These are phyloP conservation scores for Helicoverpa assulta DNA, from an alignment of 2,888 invertebrate species.

Conservation along the genomic window DNA sequence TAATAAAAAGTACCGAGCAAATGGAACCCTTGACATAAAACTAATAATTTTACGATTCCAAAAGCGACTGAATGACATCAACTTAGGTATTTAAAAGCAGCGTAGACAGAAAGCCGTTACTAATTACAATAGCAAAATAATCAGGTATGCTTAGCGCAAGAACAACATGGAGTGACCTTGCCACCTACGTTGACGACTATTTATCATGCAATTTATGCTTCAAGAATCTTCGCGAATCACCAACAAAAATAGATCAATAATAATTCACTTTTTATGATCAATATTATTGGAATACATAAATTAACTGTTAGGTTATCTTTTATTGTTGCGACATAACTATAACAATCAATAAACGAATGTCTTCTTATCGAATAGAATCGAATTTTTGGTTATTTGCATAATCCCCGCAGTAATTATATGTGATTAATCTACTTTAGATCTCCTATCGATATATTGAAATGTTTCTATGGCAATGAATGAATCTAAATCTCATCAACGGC, in stretches of 20 bases:
- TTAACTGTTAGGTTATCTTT: not conserved
- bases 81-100: not conserved
- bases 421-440: constrained; percentile 1
- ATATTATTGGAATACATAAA: not conserved
- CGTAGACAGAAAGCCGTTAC: constrained; percentile 25
- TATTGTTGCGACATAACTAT: not conserved
- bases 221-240: constrained; percentile 47
- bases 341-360: too few species aligned
- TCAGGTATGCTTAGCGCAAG: constrained; percentile 37
- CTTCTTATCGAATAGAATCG: too few species aligned
- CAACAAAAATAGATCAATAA: constrained; percentile 30
- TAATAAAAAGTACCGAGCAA: too few species aligned
- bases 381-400: too few species aligned
- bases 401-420: not conserved
- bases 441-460: not conserved
- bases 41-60: not conserved
- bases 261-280: not conserved
- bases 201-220: constrained; percentile 35
- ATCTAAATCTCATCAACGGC: constrained; percentile 39
- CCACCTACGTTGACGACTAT: constrained; percentile 62
- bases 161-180: constrained; percentile 63
- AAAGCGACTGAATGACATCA: not conserved
- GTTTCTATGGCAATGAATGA: constrained; percentile 6
- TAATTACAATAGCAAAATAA: constrained; percentile 19
- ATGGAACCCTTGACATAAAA: too few species aligned